A percentile compares a stretch with the other conserved stretches of the same genome.
phyloP scores from a whole-genome alignment of 2,113 vertebrate genomes.

The Oxyura jamaicensis region DNA sequence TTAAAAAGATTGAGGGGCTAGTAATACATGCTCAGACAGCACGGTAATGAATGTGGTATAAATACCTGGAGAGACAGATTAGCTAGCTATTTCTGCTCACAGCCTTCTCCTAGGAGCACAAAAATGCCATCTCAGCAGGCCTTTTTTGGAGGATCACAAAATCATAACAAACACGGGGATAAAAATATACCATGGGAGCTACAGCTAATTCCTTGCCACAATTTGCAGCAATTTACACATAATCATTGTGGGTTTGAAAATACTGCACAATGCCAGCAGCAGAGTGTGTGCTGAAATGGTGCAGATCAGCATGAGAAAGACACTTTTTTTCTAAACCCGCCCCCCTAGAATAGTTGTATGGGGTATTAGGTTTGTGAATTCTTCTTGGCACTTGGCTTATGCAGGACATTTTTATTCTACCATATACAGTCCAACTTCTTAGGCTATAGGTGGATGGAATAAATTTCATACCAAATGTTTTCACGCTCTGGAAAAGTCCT shows the following conservation, averaged over 20 bases:
- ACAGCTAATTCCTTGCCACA: conserved; percentile 57
- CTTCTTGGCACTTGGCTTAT: background rate
- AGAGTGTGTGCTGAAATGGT: background rate
- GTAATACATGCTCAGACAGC: conserved; percentile 29
- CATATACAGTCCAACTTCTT: background rate
- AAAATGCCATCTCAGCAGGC: conserved; percentile 52
- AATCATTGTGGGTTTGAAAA: conserved; percentile 41
- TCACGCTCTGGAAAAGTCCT: background rate
- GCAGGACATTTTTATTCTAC: background rate
- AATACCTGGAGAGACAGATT: conserved; percentile 62
- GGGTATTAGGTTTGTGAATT: background rate
- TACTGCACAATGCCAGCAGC: background rate
- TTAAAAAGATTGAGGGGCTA: conserved; percentile 18
- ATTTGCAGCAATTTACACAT: conserved; percentile 59
- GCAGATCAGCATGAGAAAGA: conserved; percentile 4
- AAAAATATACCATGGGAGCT: conserved; percentile 46
- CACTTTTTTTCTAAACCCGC: background rate
- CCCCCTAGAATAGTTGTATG: background rate
- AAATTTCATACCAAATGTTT: background rate
- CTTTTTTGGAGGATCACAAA: conserved; percentile 43
- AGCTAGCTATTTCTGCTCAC: conserved; percentile 53
- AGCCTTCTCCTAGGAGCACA: conserved; percentile 38
- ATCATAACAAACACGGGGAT: conserved; percentile 35
- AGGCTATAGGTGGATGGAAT: background rate
- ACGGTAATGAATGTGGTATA: background rate